Conservation (phyloP, 2,113 vertebrate species). For the Elanus axillaris region DNA sequence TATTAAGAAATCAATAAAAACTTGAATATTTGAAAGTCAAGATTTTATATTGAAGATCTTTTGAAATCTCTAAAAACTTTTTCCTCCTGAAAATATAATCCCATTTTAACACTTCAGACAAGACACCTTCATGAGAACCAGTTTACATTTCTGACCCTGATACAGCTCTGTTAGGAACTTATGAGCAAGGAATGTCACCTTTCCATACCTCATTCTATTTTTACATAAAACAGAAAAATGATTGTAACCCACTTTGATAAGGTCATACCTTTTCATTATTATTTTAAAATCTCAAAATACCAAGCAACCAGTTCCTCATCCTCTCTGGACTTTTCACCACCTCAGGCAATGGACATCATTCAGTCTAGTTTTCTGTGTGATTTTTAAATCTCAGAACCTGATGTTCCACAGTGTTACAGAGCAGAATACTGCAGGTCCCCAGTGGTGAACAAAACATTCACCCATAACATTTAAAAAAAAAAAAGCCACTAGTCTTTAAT, state of each 20-base stretch:
- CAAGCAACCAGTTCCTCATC: neutral
- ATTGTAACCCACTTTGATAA: neutral
- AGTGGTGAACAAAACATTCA: neutral
- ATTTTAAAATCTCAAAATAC: neutral
- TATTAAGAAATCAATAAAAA: neutral
- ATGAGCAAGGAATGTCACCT: neutral
- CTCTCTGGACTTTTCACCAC: neutral
- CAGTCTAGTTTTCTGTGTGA: neutral
- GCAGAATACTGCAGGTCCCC: neutral
- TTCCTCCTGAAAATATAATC: neutral
- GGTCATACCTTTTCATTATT: neutral
- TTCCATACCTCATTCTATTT: neutral
- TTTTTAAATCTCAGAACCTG: neutral
- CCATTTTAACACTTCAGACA: neutral
- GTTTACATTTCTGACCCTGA: neutral
- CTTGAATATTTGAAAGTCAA: neutral
- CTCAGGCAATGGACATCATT: neutral
- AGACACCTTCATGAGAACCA: neutral
- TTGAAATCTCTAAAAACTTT: neutral
- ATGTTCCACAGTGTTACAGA: neutral
- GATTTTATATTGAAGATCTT: neutral
- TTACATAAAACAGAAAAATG: neutral
- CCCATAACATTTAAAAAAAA: neutral
- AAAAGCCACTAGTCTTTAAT: neutral
- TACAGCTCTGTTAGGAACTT: neutral